Percentiles rank a stretch among this genome's conserved stretches.
Conservation (phyloP, 1,140 invertebrate genomes). For the Trichonephila clavipes region DNA sequence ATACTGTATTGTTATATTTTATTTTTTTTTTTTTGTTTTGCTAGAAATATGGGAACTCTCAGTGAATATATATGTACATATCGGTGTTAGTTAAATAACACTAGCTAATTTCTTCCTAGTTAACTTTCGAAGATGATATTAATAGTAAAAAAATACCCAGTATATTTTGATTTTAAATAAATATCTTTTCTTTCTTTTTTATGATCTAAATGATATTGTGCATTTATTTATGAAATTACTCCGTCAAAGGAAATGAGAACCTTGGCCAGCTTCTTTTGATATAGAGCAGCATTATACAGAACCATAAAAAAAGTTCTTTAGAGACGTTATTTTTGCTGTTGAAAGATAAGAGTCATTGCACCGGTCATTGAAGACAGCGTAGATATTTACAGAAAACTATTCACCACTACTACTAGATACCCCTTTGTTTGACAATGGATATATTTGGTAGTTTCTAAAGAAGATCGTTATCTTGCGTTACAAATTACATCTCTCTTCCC, state of each 20-base stretch:
- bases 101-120: no score
- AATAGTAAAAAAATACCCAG: no score
- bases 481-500: not conserved
- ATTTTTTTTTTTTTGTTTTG: no score
- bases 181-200: not conserved
- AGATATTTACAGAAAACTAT: conserved; percentile 31
- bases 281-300: not conserved
- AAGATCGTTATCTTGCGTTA: not conserved
- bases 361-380: not conserved
- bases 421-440: not conserved
- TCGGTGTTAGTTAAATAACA: no score
- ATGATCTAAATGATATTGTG: not conserved
- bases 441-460: not conserved
- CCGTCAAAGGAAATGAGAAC: not conserved
- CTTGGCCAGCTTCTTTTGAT: not conserved
- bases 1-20: no score
- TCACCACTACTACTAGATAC: not conserved
- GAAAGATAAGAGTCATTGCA: not conserved
- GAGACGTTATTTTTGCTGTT: not conserved
- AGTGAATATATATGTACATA: no score
- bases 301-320: not conserved
- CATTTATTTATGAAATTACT: not conserved
- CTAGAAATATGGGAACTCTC: no score
- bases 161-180: not conserved
- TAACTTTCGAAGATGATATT: no score